Evolutionary conservation across 2,888 invertebrate genomes (phyloP).

Genomic region (Scaeva pyrastri): DNA sequence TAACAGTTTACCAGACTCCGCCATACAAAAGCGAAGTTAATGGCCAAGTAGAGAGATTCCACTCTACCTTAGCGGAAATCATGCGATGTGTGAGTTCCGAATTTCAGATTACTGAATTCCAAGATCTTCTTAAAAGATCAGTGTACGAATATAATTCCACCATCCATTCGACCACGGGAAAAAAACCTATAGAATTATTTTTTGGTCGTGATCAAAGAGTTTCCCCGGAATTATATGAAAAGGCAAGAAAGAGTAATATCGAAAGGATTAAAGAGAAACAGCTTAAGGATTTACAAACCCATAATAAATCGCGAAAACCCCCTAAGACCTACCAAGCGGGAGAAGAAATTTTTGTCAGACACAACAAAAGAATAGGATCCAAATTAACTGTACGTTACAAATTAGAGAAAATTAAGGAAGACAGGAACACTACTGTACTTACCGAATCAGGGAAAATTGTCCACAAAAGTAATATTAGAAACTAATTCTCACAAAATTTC

Average conservation of each 20-base stretch:
- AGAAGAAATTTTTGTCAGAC: neutral
- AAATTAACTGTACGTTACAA: too few relatives aligned
- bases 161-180: neutral
- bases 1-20: neutral
- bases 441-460: constrained; percentile 14
- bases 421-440: constrained; percentile 9
- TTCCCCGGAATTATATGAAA: neutral
- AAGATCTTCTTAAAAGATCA: neutral
- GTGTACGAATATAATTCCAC: neutral
- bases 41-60: neutral
- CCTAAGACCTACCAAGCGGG: neutral
- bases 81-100: neutral
- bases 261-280: neutral
- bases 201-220: too few relatives aligned
- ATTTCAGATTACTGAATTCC: neutral
- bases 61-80: neutral
- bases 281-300: too few relatives aligned
- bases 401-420: constrained; percentile 16
- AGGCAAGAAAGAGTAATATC: neutral
- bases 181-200: neutral
- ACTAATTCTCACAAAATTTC: constrained; percentile 1
- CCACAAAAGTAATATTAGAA: too few relatives aligned
- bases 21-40: constrained; percentile 1
- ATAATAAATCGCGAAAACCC: too few relatives aligned
- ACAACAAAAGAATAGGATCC: too few relatives aligned